Evolutionary conservation across 2,888 invertebrate species (phyloP).

Genomic region (Caenorhabditis macrosperma): DNA sequence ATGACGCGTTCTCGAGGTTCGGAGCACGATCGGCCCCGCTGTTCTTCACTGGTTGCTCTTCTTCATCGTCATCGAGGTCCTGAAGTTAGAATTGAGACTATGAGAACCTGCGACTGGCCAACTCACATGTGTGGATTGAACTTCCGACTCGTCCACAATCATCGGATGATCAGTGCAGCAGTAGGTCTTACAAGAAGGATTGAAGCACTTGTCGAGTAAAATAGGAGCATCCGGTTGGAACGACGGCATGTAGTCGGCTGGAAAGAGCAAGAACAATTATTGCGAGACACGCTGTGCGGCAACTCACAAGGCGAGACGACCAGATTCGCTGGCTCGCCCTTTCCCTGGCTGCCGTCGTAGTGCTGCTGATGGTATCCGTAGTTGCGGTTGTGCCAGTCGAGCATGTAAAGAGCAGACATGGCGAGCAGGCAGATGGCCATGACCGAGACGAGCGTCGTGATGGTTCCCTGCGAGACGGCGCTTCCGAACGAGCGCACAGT

Average conservation of each 20-base stretch:
- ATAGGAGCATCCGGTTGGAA: slow-evolving; percentile 66
- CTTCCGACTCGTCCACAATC: slow-evolving; percentile 20
- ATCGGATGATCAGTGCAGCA: slow-evolving; percentile 60
- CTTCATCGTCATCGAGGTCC: slow-evolving; percentile 33
- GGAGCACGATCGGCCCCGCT: slow-evolving; percentile 12
- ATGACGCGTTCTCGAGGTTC: slow-evolving; percentile 5
- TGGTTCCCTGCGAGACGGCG: slow-evolving; percentile 91
- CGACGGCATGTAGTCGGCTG: slow-evolving; percentile 54
- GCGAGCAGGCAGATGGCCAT: slow-evolving; percentile 96
- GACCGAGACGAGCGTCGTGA: slow-evolving; percentile 91
- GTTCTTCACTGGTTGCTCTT: slow-evolving; percentile 17
- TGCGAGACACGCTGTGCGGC: neutral
- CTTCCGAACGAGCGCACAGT: slow-evolving; percentile 85
- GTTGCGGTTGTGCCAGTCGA: slow-evolving; percentile 88
- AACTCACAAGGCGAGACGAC: slow-evolving; percentile 50
- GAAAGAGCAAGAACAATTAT: too few species aligned
- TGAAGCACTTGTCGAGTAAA: slow-evolving; percentile 61
- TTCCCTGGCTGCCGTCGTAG: neutral
- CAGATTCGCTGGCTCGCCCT: slow-evolving; percentile 50
- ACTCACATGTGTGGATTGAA: slow-evolving; percentile 36
- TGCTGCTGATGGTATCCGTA: slow-evolving; percentile 58
- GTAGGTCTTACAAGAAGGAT: slow-evolving; percentile 61
- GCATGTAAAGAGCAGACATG: slow-evolving; percentile 92
- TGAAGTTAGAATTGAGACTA: slow-evolving; percentile 1
- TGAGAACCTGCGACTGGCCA: neutral